Conservation (phyloP, 2,888 invertebrate species). For the Drosophila rellima region DNA sequence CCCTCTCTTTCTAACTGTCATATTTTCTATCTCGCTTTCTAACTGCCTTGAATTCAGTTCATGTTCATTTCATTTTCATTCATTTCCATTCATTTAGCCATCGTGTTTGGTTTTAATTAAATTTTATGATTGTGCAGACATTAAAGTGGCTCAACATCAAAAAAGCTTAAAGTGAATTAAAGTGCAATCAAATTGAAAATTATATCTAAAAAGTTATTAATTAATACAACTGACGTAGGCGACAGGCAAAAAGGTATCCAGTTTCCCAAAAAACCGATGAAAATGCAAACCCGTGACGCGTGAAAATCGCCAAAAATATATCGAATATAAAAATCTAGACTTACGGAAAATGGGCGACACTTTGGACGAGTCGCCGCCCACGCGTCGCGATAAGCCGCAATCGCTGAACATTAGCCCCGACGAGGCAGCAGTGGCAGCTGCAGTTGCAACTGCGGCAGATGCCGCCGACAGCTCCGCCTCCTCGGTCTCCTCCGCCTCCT, state of each 20-base stretch:
- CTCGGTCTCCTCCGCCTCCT: conserved; percentile 7
- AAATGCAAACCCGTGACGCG: conserved; percentile 29
- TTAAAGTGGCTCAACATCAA: conserved; percentile 32
- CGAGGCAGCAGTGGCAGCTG: background rate
- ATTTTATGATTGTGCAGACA: conserved; percentile 46
- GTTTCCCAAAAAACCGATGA: conserved; percentile 12
- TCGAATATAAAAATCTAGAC: background rate
- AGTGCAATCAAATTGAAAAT: conserved; percentile 45
- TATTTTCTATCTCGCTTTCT: background rate
- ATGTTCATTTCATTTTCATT: conserved; percentile 28
- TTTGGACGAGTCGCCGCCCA: conserved; percentile 60
- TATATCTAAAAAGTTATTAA: conserved; percentile 21
- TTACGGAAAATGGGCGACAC: conserved; percentile 77
- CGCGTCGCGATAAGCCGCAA: conserved; percentile 83
- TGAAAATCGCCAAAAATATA: conserved; percentile 11
- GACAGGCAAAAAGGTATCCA: conserved; percentile 41
- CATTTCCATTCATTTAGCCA: conserved; percentile 26
- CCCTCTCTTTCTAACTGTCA: background rate
- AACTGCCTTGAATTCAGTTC: conserved; percentile 2
- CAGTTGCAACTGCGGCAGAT: background rate
- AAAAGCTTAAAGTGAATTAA: conserved; percentile 44
- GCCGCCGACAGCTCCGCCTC: background rate
- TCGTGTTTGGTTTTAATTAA: conserved; percentile 55
- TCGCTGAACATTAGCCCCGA: conserved; percentile 70
- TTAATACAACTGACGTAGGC: conserved; percentile 42